Percentiles rank a stretch among this genome's conserved stretches.
phyloP scores from a whole-genome alignment of 2,797 vertebrate genomes.

The Rousettus madagascariensis region DNA sequence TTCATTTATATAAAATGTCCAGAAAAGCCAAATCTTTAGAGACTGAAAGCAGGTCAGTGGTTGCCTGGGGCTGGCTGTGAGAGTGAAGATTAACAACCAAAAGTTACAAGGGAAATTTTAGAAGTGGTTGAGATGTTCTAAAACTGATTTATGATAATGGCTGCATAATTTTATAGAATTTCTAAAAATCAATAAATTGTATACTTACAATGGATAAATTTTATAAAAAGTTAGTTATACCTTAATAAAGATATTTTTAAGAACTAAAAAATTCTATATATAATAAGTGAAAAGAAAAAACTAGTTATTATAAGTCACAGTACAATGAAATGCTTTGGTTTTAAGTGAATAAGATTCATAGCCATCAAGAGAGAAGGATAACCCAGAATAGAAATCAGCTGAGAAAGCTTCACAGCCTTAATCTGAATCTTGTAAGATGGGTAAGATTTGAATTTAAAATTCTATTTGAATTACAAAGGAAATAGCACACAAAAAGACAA shows the following conservation, averaged over 20 bases:
- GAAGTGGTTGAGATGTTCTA: neutral
- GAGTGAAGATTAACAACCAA: neutral
- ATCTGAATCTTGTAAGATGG: neutral
- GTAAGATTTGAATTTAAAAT: slow-evolving; percentile 36
- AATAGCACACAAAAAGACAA: neutral
- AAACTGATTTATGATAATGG: neutral
- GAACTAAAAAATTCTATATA: neutral
- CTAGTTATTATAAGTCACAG: neutral
- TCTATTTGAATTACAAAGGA: slow-evolving; percentile 32
- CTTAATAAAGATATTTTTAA: neutral
- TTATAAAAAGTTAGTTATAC: neutral
- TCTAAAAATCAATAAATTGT: neutral
- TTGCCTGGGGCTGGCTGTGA: neutral
- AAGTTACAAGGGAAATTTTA: neutral
- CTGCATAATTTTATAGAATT: neutral
- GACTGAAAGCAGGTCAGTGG: neutral
- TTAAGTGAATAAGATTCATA: neutral
- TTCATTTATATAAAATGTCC: neutral
- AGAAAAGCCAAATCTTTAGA: neutral
- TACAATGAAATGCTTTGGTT: neutral
- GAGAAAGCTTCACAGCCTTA: neutral
- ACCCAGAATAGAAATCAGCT: neutral
- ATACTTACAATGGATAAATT: neutral
- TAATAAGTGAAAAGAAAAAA: neutral
- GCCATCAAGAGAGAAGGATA: neutral